A percentile compares a stretch with the other conserved stretches of the same genome.
phyloP scores from a whole-genome alignment of 37 sponge, comb jelly and placozoan genomes.

The Hormiphora californensis region DNA sequence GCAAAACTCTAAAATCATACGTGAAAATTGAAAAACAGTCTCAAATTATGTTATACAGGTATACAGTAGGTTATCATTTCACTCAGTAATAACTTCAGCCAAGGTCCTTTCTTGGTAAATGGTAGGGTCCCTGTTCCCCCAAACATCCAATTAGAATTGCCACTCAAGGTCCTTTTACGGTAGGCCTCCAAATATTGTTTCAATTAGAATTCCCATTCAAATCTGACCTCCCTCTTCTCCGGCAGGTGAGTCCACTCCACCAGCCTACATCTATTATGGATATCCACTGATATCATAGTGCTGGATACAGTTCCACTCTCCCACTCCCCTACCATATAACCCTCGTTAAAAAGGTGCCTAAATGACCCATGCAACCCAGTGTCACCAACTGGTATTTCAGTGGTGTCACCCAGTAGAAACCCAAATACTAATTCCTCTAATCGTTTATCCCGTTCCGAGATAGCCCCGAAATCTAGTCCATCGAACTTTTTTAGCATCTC shows the following conservation, averaged over 20 bases:
- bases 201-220: too few species aligned
- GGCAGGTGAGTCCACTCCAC: background rate
- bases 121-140: too few species aligned
- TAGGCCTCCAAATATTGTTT: too few species aligned
- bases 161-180: too few species aligned
- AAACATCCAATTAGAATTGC: too few species aligned
- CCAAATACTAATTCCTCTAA: background rate
- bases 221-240: too few species aligned
- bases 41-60: too few species aligned
- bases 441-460: background rate
- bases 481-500: background rate
- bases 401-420: background rate
- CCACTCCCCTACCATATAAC: background rate
- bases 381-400: background rate
- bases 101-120: too few species aligned
- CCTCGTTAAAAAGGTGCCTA: background rate
- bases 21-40: background rate
- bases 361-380: background rate
- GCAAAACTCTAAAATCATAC: background rate
- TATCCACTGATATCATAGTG: slow-evolving; percentile 8
- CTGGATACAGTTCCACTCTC: slow-evolving; percentile 26
- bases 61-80: too few species aligned
- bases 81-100: too few species aligned
- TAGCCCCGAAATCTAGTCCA: background rate
- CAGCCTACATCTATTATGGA: background rate